Evolutionary conservation across 2,113 vertebrate genomes (phyloP), one percentile per base, ranked within the genome.

Genomic region (Muscicapa adusta): DNA sequence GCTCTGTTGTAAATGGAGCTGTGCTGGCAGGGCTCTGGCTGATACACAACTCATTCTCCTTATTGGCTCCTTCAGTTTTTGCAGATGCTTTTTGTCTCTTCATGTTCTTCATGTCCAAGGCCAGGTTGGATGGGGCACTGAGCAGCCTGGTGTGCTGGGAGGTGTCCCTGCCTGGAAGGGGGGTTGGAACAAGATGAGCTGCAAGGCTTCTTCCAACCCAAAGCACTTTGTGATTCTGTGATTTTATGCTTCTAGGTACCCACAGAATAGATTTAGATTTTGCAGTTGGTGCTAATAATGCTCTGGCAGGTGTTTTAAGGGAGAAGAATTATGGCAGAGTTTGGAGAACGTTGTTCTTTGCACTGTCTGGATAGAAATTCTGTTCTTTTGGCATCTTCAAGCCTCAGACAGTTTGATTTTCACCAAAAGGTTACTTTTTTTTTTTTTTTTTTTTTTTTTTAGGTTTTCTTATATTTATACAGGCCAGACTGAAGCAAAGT

Each of bases 331-430:
- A 28, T 92, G 54, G 89, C 83, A 81, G 60, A 53, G 40, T 83
- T 74, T 92, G 61, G 60, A 90, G 81, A 89, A 85, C 31, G 22
- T 94, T 90, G 83, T 75, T 91, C 58, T 92, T 78, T 86, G 48
- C 76, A 24, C 33, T 91, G 72, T 83, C 78, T 88, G 83, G 63
- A 51, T 34, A 81, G 67, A 88, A 94, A 94, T 83, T 96, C 68
- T 68, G 63, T 89, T 97, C 71, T 71, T 88, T 68, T 93, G 67
- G 65, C 53, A 60, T 96, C 88, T 97, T 94, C 92, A 78, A 96
- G 84, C 88, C 81, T 95, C 87, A 91, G 70, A 81, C 90, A 94
- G 85, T 56, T 71, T 79, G 85, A 82, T 92, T 93, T 94, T 96
- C 51, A 48, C 43, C 56, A 94, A 90, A 91, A 91, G 25, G 77